A percentile compares a stretch with the other conserved stretches of the same genome.
Conservation (phyloP, 1,140 invertebrate genomes). For the Teleopsis dalmanni region DNA sequence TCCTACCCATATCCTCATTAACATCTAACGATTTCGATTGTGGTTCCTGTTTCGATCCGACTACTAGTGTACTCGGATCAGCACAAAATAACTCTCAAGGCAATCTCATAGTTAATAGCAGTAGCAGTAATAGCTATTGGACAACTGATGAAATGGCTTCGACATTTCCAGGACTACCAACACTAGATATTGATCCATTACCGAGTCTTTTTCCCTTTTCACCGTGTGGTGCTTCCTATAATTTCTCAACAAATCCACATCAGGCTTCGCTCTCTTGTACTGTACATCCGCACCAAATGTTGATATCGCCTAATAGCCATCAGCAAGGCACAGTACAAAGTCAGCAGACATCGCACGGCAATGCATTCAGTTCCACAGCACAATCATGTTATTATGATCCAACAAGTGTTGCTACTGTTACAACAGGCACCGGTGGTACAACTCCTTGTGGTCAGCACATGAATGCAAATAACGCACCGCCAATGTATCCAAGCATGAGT, state of each 20-base stretch:
- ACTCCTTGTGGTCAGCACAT: constrained; percentile 32
- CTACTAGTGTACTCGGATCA: constrained; percentile 12
- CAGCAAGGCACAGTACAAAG: constrained; percentile 32
- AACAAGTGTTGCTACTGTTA: neutral
- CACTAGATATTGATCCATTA: constrained; percentile 67
- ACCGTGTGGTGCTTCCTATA: constrained; percentile 59
- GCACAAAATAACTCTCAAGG: constrained; percentile 11
- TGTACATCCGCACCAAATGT: constrained; percentile 48
- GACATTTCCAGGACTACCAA: constrained; percentile 59
- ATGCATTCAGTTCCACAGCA: neutral
- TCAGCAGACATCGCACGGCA: constrained; percentile 19
- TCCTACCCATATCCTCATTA: constrained; percentile 36
- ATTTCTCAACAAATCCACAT: constrained; percentile 47
- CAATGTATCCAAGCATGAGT: constrained; percentile 81
- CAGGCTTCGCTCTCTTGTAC: constrained; percentile 48
- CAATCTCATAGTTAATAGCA: constrained; percentile 18
- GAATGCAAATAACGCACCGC: constrained; percentile 44
- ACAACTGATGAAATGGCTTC: constrained; percentile 71
- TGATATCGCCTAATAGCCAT: constrained; percentile 35
- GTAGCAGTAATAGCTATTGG: constrained; percentile 48
- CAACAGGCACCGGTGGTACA: constrained; percentile 1
- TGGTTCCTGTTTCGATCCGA: constrained; percentile 40
- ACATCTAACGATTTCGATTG: constrained; percentile 42
- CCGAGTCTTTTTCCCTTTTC: constrained; percentile 67
- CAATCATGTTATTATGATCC: constrained; percentile 29